Conservation (phyloP, 2,113 vertebrate genomes). For the Onychostruthus taczanowskii region DNA sequence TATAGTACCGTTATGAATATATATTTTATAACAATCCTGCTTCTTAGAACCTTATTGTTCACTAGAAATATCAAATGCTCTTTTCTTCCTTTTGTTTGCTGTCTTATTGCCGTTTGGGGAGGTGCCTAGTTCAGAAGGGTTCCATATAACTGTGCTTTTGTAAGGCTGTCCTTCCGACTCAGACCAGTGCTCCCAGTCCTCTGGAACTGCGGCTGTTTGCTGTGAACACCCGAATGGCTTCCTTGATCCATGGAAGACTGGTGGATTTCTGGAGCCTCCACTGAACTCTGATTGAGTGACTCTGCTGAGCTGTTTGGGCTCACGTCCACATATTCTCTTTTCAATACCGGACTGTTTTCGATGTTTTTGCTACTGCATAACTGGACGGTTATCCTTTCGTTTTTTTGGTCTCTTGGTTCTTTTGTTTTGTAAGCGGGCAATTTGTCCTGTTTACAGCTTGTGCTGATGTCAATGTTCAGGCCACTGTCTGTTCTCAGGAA, state of each 20-base stretch:
- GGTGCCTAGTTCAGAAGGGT: slow-evolving; percentile 90
- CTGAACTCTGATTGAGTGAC: slow-evolving; percentile 85
- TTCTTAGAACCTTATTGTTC: slow-evolving; percentile 5
- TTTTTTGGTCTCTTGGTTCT: slow-evolving; percentile 80
- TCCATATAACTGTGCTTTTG: slow-evolving; percentile 96
- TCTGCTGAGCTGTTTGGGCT: slow-evolving; percentile 86
- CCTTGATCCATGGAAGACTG: slow-evolving; percentile 86
- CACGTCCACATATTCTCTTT: slow-evolving; percentile 81
- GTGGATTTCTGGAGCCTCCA: slow-evolving; percentile 84
- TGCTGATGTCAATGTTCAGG: slow-evolving; percentile 79
- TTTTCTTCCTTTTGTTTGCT: not conserved
- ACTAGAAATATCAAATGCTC: slow-evolving; percentile 27
- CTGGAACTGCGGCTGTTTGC: slow-evolving; percentile 85
- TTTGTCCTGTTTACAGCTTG: slow-evolving; percentile 78
- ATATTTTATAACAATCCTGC: slow-evolving; percentile 58
- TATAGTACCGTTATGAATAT: slow-evolving; percentile 70
- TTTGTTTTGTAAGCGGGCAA: slow-evolving; percentile 77
- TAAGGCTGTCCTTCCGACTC: slow-evolving; percentile 95
- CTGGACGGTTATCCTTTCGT: slow-evolving; percentile 80
- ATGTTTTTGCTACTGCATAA: slow-evolving; percentile 83
- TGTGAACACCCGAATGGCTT: slow-evolving; percentile 76
- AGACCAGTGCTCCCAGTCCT: slow-evolving; percentile 88
- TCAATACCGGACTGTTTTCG: slow-evolving; percentile 67
- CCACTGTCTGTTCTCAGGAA: slow-evolving; percentile 80
- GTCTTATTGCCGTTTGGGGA: slow-evolving; percentile 48